Base-by-base conservation (phyloP, 2,888 invertebrate species). In the Phalera bucephala region DNA sequence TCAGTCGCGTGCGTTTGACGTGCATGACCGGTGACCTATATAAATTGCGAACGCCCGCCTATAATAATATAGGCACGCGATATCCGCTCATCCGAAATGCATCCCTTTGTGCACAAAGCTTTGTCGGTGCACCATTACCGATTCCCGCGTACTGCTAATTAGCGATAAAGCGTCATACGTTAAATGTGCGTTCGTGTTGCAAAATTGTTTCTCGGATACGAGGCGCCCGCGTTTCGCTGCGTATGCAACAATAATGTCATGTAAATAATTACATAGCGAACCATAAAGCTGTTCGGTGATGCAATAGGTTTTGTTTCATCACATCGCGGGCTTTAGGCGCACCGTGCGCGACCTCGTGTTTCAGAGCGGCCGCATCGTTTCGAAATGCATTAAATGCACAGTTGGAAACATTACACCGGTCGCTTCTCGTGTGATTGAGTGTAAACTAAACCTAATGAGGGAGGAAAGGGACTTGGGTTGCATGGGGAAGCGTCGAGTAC, bases 361-460 rank as follows among this genome's bases (percentile, higher is more conserved):
- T 79, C 85, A 80, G 81, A 78, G 71, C 77, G 76, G 77, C 79
- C 80, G 85, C 82, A 80, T 81, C 86, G 78, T 89, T 82, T 82
- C 88, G 88, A 89, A 88, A 89, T 84, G 87, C 84, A 88, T 86
- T 85, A 72, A 88, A 84, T 86, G 87, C 87, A 88, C 82, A 82
- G 79, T 79, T 76, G 68, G 78, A 73, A 77, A 81, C 71, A 61
- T 68, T 75, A 76, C 71, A 67, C 72, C 56, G 60, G 51, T 56
- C 57, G 57, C 57, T 42, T 53, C 43, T 64, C 58, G 60, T 70
- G 60, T 66, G 71, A 78, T 75, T 77, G 69, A 72, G 74, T 77
- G 73, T 71, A 74, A 77, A 75, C 69, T 69, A 72, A 72, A 59
- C 60, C 65, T 45, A 52, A 47, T 59, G 41, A 41, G 26, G 43